Evolutionary conservation across 2,888 invertebrate species (phyloP).

Genomic region (Helleia helle): DNA sequence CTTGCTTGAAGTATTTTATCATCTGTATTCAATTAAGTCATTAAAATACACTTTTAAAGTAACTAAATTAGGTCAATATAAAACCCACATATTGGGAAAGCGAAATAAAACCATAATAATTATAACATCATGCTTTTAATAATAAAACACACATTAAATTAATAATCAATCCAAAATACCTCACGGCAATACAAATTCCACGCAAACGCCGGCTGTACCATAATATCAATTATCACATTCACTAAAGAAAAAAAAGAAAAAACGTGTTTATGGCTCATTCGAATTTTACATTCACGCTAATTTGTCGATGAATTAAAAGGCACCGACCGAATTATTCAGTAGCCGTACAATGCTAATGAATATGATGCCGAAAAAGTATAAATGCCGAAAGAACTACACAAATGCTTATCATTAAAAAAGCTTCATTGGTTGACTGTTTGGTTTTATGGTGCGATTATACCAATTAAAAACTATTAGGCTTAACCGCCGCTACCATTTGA

Average conservation of each 20-base stretch:
- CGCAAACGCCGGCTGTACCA: constrained; percentile 43
- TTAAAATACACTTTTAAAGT: too few relatives aligned
- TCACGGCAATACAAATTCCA: constrained; percentile 49
- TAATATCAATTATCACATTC: constrained; percentile 71
- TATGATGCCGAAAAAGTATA: constrained; percentile 49
- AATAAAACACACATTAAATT: constrained; percentile 14
- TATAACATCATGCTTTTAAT: too few relatives aligned
- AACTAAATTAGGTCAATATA: too few relatives aligned
- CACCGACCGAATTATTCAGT: constrained; percentile 67
- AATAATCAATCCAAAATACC: constrained; percentile 22
- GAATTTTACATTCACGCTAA: constrained; percentile 71
- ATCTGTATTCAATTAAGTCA: not conserved
- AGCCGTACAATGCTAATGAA: constrained; percentile 66
- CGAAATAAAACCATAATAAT: too few relatives aligned
- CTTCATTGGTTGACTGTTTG: constrained; percentile 58
- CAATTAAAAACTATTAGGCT: constrained; percentile 73
- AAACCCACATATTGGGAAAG: too few relatives aligned
- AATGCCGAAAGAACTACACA: constrained; percentile 41
- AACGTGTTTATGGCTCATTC: constrained; percentile 61
- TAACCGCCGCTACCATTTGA: constrained; percentile 63
- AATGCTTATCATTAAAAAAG: constrained; percentile 55
- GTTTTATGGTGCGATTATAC: constrained; percentile 62
- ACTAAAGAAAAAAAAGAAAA: constrained; percentile 60
- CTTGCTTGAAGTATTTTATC: not conserved
- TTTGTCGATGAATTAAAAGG: constrained; percentile 67